Base-by-base conservation (phyloP, 2,113 vertebrate genomes). In the Amphilophus citrinellus region DNA sequence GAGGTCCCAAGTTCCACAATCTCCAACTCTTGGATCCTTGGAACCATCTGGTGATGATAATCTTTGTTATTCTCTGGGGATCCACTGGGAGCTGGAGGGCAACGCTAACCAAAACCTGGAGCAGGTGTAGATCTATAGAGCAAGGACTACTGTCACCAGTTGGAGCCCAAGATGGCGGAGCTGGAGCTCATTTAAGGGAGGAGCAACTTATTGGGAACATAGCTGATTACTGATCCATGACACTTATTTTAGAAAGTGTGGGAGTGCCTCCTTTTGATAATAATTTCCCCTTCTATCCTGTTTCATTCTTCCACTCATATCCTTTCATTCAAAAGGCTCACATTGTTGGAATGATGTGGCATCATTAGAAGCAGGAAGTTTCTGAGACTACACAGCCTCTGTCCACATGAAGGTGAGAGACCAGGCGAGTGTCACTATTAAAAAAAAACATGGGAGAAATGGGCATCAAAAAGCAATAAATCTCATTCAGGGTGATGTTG, bases 321-420 rank as follows among this genome's bases (percentile, higher is more conserved):
- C 1, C 10, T 56, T 35, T 81, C 75, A 76, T 71, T 53, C 75
- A 9, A 18, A 76, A 47, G 20, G 4, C 24, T n/a, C 24, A 2
- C 22, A 2, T 30, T 0, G 58, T 62, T 79, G 62, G 83, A 18
- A 53, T 77, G 57, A 80, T 3, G 53, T 18, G 58, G 27, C 37
- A 22, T 5, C 27, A n/a, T 4, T 65, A 24, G 37, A 37, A 62
- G 30, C 30, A 42, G 56, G 44, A 76, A 35, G 59, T 47, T 63
- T 76, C 71, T 2, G 5, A 81, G 86, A 86, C 81, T 88, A 89
- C 89, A 92, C 89, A 86, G 44, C 30, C 11, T 18, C 68, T 6
- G 71, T 63, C 7, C 18, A 53, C 15, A 20, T 17, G 42, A 15
- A 17, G 50, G 75, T 62, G 9, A 50, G 84, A 58, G 75, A 60